Conservation (phyloP, 2,797 vertebrate genomes). For the Poeciliopsis infans region DNA sequence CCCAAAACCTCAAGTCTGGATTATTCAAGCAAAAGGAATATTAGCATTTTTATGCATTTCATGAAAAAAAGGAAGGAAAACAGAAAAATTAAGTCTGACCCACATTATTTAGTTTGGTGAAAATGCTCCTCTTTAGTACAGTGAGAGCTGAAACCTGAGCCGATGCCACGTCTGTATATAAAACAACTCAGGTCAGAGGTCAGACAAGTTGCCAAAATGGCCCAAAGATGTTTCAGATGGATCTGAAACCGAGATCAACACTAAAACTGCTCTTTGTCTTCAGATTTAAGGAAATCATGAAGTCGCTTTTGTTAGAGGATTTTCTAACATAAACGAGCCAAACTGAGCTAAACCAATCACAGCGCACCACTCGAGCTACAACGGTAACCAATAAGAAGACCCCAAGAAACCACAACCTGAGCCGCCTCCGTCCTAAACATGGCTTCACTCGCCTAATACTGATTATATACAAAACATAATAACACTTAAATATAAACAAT, state of each 20-base stretch:
- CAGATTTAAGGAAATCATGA: constrained; percentile 1
- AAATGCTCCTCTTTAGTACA: constrained; percentile 16
- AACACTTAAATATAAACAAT: constrained; percentile 83
- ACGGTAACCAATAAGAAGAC: constrained; percentile 45
- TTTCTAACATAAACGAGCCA: constrained; percentile 27
- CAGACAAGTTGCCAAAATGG: constrained; percentile 9
- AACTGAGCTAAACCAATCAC: constrained; percentile 28
- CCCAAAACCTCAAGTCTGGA: constrained; percentile 40
- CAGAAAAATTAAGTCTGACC: constrained; percentile 28
- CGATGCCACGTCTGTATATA: constrained; percentile 13
- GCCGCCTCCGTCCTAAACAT: constrained; percentile 47
- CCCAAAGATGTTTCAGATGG: background rate
- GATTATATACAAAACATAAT: constrained; percentile 84
- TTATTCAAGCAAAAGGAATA: constrained; percentile 56
- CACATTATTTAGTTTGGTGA: constrained; percentile 18
- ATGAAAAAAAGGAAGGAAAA: constrained; percentile 5
- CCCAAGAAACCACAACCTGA: constrained; percentile 55
- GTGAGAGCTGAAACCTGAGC: constrained; percentile 39
- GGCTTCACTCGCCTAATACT: constrained; percentile 84
- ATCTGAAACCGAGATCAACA: constrained; percentile 15
- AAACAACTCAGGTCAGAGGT: constrained; percentile 16
- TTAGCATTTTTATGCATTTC: constrained; percentile 46
- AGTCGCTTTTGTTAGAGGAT: constrained; percentile 28
- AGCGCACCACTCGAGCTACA: constrained; percentile 44
- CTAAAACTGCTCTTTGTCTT: background rate